Evolutionary conservation across 2,888 invertebrate species (phyloP).

Genomic region (Drosophila anomelani): DNA sequence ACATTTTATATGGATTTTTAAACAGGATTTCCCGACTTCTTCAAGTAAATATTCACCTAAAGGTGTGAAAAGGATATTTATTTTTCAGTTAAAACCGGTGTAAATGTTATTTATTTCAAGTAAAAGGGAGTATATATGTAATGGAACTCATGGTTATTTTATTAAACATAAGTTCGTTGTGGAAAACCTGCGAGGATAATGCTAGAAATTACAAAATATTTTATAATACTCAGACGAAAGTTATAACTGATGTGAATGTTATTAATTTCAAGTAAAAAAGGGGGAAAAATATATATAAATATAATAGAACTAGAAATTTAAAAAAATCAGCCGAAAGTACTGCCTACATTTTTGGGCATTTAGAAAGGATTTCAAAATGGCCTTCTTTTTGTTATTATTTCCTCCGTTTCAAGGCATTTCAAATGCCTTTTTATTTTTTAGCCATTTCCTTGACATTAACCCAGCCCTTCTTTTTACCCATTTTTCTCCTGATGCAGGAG

Average conservation of each 20-base stretch:
- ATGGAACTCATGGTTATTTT: too few relatives aligned
- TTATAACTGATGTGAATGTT: background rate
- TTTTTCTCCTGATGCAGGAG: conserved; percentile 25
- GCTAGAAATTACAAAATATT: too few relatives aligned
- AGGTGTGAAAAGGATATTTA: background rate
- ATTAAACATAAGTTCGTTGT: too few relatives aligned
- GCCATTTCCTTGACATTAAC: background rate
- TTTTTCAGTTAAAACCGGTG: accelerated
- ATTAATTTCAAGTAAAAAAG: background rate
- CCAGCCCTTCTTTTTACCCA: accelerated
- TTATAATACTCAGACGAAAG: too few relatives aligned
- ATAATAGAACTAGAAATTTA: background rate
- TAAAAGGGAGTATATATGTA: background rate
- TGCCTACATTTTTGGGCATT: background rate
- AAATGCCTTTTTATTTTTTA: background rate
- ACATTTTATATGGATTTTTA: background rate
- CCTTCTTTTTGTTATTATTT: too few relatives aligned
- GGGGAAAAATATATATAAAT: background rate
- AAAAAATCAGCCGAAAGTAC: background rate
- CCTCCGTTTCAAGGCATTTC: background rate
- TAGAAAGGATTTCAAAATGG: background rate
- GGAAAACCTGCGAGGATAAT: too few relatives aligned
- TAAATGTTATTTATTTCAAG: background rate
- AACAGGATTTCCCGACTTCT: background rate
- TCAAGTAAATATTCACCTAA: background rate